Evolutionary conservation across 2,113 vertebrate species (phyloP).

Genomic region (Ancistrus triradiatus): DNA sequence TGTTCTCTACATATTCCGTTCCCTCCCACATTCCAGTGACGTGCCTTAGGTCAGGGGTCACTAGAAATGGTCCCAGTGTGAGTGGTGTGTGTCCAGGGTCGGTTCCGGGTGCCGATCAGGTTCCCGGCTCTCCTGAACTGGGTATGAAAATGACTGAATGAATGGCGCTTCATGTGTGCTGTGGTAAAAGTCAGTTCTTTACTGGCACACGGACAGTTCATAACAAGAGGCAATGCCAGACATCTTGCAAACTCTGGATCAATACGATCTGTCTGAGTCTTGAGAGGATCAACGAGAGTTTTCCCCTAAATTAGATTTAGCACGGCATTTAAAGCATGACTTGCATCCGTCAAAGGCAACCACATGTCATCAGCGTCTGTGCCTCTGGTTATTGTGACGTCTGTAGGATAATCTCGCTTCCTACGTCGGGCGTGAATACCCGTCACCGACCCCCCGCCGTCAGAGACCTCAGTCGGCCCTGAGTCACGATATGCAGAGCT

Average conservation of each 20-base stretch:
- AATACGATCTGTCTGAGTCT: conserved; percentile 8
- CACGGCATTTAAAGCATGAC: conserved; percentile 14
- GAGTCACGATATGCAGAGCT: conserved; percentile 1
- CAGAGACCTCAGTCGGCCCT: no score
- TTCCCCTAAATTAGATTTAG: conserved; percentile 12
- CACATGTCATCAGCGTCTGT: conserved; percentile 10
- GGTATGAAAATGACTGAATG: no score
- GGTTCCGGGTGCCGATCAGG: no score
- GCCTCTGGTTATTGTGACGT: conserved; percentile 1
- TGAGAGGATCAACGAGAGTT: background rate
- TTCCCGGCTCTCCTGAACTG: conserved; percentile 53
- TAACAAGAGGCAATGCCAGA: background rate
- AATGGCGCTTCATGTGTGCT: background rate
- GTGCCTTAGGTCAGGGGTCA: no score
- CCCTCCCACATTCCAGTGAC: no score
- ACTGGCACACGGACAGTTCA: background rate
- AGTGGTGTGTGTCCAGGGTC: no score
- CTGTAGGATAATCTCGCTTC: background rate
- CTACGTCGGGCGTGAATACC: background rate
- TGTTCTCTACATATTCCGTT: no score
- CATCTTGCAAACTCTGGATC: background rate
- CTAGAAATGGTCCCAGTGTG: no score
- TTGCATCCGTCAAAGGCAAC: conserved; percentile 1
- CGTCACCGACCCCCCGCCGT: no score
- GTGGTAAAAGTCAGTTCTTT: conserved; percentile 22